A percentile compares a stretch with the other conserved stretches of the same genome.
Evolutionary conservation across 1,140 invertebrate genomes (phyloP).

Genomic region (Drosophila kohkoa): DNA sequence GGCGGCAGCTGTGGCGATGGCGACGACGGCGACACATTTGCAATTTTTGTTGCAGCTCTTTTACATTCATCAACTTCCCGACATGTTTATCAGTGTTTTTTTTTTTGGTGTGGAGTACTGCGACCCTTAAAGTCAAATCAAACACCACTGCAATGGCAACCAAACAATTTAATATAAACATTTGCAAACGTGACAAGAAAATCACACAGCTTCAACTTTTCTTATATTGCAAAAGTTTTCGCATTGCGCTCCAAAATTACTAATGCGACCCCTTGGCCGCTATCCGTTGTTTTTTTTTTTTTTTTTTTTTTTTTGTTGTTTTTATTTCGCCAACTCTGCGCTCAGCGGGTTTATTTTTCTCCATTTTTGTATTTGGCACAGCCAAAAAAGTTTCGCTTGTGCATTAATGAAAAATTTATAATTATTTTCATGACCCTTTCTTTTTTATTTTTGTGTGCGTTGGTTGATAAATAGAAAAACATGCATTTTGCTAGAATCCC

Average conservation of each 20-base stretch:
- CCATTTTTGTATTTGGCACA: slow-evolving; percentile 13
- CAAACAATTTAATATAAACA: slow-evolving; percentile 49
- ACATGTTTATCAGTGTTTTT: slow-evolving; percentile 35
- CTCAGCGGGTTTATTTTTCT: slow-evolving; percentile 10
- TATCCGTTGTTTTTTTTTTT: background rate
- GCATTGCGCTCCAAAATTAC: slow-evolving; percentile 57
- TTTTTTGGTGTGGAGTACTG: background rate
- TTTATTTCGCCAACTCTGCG: background rate
- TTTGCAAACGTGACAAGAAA: slow-evolving; percentile 75
- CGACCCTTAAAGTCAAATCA: background rate
- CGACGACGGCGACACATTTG: slow-evolving; percentile 33
- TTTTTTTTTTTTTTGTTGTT: background rate
- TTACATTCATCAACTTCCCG: slow-evolving; percentile 26
- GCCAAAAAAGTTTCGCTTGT: slow-evolving; percentile 26
- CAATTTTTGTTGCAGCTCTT: slow-evolving; percentile 18
- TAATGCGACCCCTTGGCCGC: slow-evolving; percentile 24
- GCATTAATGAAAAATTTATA: slow-evolving; percentile 52
- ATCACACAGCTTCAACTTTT: slow-evolving; percentile 71
- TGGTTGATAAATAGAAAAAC: slow-evolving; percentile 36
- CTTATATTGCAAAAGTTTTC: slow-evolving; percentile 76
- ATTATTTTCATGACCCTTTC: slow-evolving; percentile 37
- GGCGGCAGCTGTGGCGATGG: background rate
- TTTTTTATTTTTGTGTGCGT: slow-evolving; percentile 4
- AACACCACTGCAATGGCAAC: slow-evolving; percentile 18
- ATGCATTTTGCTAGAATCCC: slow-evolving; percentile 25